phyloP scores from a whole-genome alignment of 2,888 invertebrate species.

The Eupithecia centaureata region DNA sequence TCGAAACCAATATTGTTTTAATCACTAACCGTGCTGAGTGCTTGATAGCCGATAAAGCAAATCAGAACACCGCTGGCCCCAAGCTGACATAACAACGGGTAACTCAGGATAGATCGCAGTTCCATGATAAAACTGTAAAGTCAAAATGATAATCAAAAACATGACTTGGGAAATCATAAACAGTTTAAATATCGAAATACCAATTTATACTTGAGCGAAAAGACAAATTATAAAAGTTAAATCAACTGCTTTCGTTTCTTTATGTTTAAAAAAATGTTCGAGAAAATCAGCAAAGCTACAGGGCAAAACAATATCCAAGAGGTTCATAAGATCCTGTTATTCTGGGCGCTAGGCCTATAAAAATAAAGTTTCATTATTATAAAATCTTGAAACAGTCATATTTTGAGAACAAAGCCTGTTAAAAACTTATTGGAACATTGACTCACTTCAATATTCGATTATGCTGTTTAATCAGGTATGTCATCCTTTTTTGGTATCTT shows the following conservation, averaged over 20 bases:
- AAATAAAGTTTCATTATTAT: background rate
- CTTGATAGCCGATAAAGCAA: constrained; percentile 71
- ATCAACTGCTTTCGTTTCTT: too few relatives aligned
- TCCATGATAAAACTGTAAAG: constrained; percentile 60
- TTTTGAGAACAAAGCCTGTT: background rate
- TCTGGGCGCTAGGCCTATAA: background rate
- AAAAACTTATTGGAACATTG: background rate
- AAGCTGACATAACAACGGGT: constrained; percentile 70
- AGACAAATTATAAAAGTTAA: too few relatives aligned
- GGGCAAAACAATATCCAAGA: background rate
- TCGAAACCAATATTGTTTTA: background rate
- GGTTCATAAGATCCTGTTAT: background rate
- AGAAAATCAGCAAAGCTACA: background rate
- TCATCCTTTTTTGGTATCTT: constrained; percentile 58
- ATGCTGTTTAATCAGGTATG: constrained; percentile 65
- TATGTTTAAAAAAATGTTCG: too few relatives aligned
- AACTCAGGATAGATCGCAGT: constrained; percentile 61
- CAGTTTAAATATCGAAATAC: background rate
- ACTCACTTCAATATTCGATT: constrained; percentile 63
- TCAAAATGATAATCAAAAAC: background rate
- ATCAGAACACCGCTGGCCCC: constrained; percentile 67
- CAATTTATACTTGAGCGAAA: background rate
- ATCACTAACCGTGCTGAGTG: constrained; percentile 59
- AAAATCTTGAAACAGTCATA: background rate
- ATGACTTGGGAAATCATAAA: background rate